Base-by-base conservation (phyloP, 2,888 invertebrate genomes). In the Orthonevra nobilis region DNA sequence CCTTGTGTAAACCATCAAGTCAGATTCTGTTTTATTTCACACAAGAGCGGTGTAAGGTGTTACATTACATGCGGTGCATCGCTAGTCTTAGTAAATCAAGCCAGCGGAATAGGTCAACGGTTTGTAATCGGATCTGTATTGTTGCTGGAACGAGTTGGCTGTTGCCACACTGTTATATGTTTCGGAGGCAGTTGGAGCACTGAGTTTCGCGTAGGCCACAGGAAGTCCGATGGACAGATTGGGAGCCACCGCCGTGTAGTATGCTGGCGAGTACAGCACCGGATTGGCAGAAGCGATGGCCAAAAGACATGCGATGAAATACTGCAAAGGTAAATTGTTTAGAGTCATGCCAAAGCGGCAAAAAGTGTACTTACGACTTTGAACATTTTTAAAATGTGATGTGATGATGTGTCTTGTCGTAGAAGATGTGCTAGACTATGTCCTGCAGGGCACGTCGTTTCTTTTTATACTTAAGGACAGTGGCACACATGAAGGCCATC, bases 121-220 rank as follows among this genome's bases (percentile, higher is more conserved):
- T 64, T 86, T 83, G 79, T 85, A 86, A 56, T 87, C 85, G 38
- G 83, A 83, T 69, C 86, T 85, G 75, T 85, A 87, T 14, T 86
- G 86, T 56, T 87, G 87, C 82, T 87, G 85, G 46, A 85, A 86
- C 6, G 86, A 86, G 75, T 83, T 83, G 6, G 84, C 83, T 3
- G 87, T 86, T 81, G 85, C 82, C 44, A 86, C 87, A 77, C 86
- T 87, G 81, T 86, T 86, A 64, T 86, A 87, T 9, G 85, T 82
- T 68, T 86, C 85, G 28, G 85, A 84, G 20, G 83, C 82, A 12
- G 81, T 77, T 14, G 81, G 66, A 19, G 58, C 61, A 14, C 82
- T 58, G 15, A 82, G 15, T 2, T 84, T 86, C 10, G 85, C 70
- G 46, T 86, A 86, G 58, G 85, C 83, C 75, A 86, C 28, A 3